A percentile compares a stretch with the other conserved stretches of the same genome.
phyloP scores from a whole-genome alignment of 1,140 invertebrate species.

The Andrena cerasifolii region DNA sequence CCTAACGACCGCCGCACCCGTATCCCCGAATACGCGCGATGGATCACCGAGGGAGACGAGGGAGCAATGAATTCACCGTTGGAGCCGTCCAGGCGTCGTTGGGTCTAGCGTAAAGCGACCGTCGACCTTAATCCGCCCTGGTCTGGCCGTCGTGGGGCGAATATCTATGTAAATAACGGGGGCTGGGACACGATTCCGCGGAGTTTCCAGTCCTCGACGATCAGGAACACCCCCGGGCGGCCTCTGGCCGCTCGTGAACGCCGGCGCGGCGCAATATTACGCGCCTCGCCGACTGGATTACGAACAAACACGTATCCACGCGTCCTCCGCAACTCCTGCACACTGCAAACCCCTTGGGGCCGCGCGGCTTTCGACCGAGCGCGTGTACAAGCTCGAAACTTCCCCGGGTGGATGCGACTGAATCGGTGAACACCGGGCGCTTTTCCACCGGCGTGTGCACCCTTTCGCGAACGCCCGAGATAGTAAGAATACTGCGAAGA shows the following conservation, averaged over 20 bases:
- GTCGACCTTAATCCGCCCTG: slow-evolving; percentile 26
- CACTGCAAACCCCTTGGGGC: background rate
- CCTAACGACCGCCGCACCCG: background rate
- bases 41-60: background rate
- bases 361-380: background rate
- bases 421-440: background rate
- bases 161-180: slow-evolving; percentile 33
- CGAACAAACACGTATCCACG: background rate
- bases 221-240: background rate
- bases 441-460: background rate
- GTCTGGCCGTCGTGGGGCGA: background rate
- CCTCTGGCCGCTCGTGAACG: slow-evolving; percentile 4
- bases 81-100: background rate
- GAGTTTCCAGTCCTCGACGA: background rate
- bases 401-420: background rate
- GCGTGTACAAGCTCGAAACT: background rate
- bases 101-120: background rate
- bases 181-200: background rate
- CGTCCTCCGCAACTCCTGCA: background rate
- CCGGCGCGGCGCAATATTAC: background rate
- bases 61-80: slow-evolving; percentile 15
- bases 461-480: too few species aligned
- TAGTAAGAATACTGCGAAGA: too few species aligned
- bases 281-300: background rate
- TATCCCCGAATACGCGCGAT: background rate